Evolutionary conservation across 2,888 invertebrate genomes (phyloP), one percentile per base, ranked within the genome.

Genomic region (Lithophane socia): DNA sequence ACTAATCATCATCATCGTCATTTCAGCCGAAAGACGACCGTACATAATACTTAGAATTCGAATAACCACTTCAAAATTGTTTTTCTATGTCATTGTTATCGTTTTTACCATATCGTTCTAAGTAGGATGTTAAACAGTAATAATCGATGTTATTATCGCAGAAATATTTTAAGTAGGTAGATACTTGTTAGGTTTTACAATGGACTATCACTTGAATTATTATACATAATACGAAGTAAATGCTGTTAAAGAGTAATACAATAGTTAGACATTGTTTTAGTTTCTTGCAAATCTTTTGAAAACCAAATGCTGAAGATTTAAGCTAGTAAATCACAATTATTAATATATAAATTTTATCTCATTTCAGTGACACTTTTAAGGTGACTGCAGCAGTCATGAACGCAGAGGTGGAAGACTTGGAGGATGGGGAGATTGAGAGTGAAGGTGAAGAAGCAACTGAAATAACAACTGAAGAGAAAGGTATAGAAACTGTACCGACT

Each of bases 341-440:
- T 86, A 49, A 86, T 61, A 56, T 47, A 7, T 1, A 29, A 37
- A 42, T 21, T 79, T 80, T 71, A 29, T 79, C 66, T 69, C 37
- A 93, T 96, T 96, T 87, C 96, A 96, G 96, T 90, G 92, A 92
- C 78, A 90, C 89, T 71, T 90, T 93, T 81, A 93, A 87, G 80
- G 96, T 95, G 96, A 91, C 94, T 37, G 96, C 95, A 54, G 82
- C 92, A 44, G 88, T 89, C 76, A 83, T 91, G 21, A 93, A 92
- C 70, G 84, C 82, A 49, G 88, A 88, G 71, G 73, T 94, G 37
- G 96, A 98, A 91, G 98, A 98, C 92, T 97, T 98, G 86, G 99
- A 99, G 95, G 99, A 99, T 92, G 99, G 99, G 68, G 99, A 99
- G 94, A 98, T 99, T 87, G 98, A 98, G 88, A 97, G 97, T 79